These are phyloP conservation scores for Antheraea yamamai DNA, from an alignment of 2,888 invertebrate genomes.

Conservation along the genomic window DNA sequence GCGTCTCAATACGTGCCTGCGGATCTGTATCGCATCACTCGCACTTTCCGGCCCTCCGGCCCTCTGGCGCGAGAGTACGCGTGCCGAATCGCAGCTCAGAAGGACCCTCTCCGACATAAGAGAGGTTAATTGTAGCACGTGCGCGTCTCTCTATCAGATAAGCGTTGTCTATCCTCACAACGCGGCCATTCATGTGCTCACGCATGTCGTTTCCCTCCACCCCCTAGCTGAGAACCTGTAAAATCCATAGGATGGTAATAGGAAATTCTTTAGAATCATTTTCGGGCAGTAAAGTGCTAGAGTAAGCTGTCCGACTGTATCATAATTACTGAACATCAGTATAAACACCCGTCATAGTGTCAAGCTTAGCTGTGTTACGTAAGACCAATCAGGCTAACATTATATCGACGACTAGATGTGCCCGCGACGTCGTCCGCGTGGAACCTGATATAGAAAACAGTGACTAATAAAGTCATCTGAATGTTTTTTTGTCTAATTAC, in stretches of 20 bases:
- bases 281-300: no score
- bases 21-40: conserved; percentile 19
- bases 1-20: neutral
- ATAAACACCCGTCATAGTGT: no score
- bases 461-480: no score
- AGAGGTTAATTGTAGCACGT: conserved; percentile 19
- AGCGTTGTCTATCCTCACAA: conserved; percentile 18
- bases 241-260: neutral
- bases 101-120: conserved; percentile 5
- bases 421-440: no score
- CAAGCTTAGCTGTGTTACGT: no score
- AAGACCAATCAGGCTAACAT: no score
- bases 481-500: no score
- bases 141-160: conserved; percentile 13
- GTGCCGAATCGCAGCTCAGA: conserved; percentile 57
- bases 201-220: neutral
- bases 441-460: no score
- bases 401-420: no score
- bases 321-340: no score
- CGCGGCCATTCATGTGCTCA: neutral
- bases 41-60: conserved; percentile 24
- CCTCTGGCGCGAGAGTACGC: conserved; percentile 43
- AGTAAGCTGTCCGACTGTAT: no score
- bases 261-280: neutral
- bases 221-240: neutral